Evolutionary conservation across 1,140 invertebrate genomes (phyloP), one percentile per base, ranked within the genome.

Genomic region (Cephus cinctus): DNA sequence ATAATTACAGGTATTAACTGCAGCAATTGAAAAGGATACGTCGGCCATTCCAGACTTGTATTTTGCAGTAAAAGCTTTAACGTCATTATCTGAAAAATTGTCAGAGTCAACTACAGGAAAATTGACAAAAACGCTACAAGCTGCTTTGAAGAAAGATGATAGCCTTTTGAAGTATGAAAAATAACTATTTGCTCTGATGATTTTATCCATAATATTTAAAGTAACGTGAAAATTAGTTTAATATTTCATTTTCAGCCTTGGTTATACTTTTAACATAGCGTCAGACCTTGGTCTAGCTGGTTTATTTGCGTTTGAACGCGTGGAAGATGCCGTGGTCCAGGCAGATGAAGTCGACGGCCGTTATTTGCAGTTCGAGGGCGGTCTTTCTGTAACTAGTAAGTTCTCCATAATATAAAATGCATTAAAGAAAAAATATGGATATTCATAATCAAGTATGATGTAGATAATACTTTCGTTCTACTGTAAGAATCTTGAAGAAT

Each of bases 321-420:
- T 96, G 36, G 92, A 96, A 78, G 93, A 96, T 77, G 86, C 91
- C 31, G 79, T 97, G 54, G 86, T 92, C 9, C 93, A 97, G 71
- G 94, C 94, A 22, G 95, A 98, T 81, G 94, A 98, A 82, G 86
- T 96, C 16, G 89, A 97, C 78, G 86, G 88, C 6, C 85, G 85
- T 61, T 86, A 88, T 54, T 78, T 96, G 27, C 89, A 97, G 77
- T 98, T 95, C 76, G 96, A 98, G 77, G 94, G 94, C 27, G 95
- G 95, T 5, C 78, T 89, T 52, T 70, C 70, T n/a, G 51, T 74
- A 2, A 84, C 79, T 27, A 81, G 79, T 80, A 57, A 60, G 65
- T 64, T 45, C 8, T 50, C n/a, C n/a, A n/a, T n/a, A n/a, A n/a
- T n/a, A n/a, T n/a, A n/a, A n/a, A 15, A 3, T 38, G 15, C 14